phyloP scores from a whole-genome alignment of 2,888 invertebrate species.

The Ophion ventricosus region DNA sequence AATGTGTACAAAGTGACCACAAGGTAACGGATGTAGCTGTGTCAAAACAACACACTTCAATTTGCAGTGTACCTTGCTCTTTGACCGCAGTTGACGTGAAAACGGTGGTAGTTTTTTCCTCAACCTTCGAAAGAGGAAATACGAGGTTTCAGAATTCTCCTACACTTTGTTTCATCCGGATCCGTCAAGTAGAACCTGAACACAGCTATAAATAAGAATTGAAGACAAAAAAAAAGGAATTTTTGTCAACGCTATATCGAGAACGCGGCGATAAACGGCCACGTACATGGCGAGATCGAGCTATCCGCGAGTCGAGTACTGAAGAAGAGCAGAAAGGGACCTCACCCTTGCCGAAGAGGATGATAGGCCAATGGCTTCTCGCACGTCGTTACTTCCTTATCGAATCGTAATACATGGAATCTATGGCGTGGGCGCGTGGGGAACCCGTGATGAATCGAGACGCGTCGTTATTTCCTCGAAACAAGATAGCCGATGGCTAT shows the following conservation, averaged over 20 bases:
- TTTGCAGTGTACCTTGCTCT: too few species aligned
- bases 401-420: conserved; percentile 68
- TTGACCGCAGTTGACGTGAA: too few species aligned
- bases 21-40: too few species aligned
- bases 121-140: too few species aligned
- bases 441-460: conserved; percentile 67
- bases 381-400: conserved; percentile 68
- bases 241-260: neutral
- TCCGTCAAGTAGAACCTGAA: neutral
- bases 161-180: neutral
- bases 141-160: neutral
- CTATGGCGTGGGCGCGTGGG: conserved; percentile 61
- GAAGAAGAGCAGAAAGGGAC: conserved; percentile 51
- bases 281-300: conserved; percentile 7
- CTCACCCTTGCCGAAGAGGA: conserved; percentile 28
- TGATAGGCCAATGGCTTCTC: conserved; percentile 42
- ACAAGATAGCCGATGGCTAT: conserved; percentile 68
- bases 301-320: conserved; percentile 17
- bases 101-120: too few species aligned
- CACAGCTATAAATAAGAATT: neutral
- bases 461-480: conserved; percentile 66
- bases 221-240: neutral
- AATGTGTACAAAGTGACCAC: too few species aligned
- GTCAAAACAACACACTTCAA: too few species aligned
- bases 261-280: neutral